Percentiles rank a stretch among this genome's conserved stretches.
Evolutionary conservation across 2,113 vertebrate species (phyloP).

Genomic region (Grantiella picta): DNA sequence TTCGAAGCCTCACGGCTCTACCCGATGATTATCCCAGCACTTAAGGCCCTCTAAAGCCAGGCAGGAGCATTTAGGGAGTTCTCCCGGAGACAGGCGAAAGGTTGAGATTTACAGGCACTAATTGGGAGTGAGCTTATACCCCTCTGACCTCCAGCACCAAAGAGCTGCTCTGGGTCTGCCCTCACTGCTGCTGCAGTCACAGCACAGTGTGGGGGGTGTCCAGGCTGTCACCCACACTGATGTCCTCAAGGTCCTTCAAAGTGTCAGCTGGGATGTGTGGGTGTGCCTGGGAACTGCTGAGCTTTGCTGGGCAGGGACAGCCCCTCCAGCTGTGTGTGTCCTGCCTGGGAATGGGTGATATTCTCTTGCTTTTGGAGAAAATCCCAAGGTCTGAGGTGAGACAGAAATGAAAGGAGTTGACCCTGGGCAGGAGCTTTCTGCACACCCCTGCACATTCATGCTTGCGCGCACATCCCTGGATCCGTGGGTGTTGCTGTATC

Average conservation of each 20-base stretch:
- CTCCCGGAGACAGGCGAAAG: background rate
- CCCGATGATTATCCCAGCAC: background rate
- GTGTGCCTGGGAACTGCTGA: background rate
- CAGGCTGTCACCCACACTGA: background rate
- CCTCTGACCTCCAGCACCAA: background rate
- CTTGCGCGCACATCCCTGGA: too few species aligned
- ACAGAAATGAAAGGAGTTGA: background rate
- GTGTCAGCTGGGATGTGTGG: fast-evolving
- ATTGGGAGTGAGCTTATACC: background rate
- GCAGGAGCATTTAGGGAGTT: background rate
- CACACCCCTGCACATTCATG: background rate
- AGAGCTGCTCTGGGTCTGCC: background rate
- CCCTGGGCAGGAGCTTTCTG: background rate
- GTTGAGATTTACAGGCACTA: background rate
- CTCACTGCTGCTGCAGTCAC: background rate
- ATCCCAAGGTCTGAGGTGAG: background rate
- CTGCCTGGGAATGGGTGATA: background rate
- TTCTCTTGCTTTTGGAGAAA: background rate
- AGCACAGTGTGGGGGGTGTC: background rate
- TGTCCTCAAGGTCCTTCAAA: background rate
- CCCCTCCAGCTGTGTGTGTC: background rate
- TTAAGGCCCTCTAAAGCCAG: background rate
- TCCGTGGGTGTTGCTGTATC: too few species aligned
- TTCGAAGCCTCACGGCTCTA: background rate
- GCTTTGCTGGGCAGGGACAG: background rate